phyloP scores from a whole-genome alignment of 2,888 invertebrate genomes.

The Cheilosia urbana region DNA sequence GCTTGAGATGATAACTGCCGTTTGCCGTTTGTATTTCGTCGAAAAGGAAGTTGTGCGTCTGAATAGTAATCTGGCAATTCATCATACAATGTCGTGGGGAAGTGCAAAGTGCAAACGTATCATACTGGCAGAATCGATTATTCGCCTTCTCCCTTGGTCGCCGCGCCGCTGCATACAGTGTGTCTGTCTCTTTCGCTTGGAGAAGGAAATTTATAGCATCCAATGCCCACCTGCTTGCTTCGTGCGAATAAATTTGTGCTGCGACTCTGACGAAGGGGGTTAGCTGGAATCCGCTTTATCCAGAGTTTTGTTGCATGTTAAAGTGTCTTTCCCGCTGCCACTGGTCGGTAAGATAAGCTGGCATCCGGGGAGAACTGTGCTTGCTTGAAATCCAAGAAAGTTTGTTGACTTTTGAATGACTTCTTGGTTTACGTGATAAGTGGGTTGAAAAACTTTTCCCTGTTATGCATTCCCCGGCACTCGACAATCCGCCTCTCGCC shows the following conservation, averaged over 20 bases:
- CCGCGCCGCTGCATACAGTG: too few species aligned
- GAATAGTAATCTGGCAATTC: constrained; percentile 12
- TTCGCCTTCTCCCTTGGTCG: constrained; percentile 6
- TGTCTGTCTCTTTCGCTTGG: background rate
- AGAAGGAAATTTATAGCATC: constrained; percentile 45
- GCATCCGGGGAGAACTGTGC: constrained; percentile 76
- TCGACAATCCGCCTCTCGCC: constrained; percentile 47
- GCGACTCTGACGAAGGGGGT: constrained; percentile 35
- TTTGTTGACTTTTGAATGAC: constrained; percentile 84
- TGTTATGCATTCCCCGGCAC: constrained; percentile 71
- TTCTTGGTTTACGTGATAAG: constrained; percentile 82
- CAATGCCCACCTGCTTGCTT: constrained; percentile 68
- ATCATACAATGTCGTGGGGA: constrained; percentile 33
- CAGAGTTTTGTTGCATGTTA: constrained; percentile 74
- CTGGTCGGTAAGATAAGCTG: constrained; percentile 66
- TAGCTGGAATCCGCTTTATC: constrained; percentile 49
- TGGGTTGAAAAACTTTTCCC: constrained; percentile 78
- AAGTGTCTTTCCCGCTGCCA: constrained; percentile 66
- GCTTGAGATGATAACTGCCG: constrained; percentile 7
- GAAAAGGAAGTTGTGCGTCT: background rate
- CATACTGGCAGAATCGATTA: constrained; percentile 63
- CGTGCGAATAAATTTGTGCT: constrained; percentile 54
- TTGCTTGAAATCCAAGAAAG: constrained; percentile 80
- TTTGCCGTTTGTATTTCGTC: background rate
- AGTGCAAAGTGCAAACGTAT: constrained; percentile 59